Percentiles rank a stretch among this genome's conserved stretches.
phyloP scores from a whole-genome alignment of 1,140 invertebrate species.

The Drosophila sp. region DNA sequence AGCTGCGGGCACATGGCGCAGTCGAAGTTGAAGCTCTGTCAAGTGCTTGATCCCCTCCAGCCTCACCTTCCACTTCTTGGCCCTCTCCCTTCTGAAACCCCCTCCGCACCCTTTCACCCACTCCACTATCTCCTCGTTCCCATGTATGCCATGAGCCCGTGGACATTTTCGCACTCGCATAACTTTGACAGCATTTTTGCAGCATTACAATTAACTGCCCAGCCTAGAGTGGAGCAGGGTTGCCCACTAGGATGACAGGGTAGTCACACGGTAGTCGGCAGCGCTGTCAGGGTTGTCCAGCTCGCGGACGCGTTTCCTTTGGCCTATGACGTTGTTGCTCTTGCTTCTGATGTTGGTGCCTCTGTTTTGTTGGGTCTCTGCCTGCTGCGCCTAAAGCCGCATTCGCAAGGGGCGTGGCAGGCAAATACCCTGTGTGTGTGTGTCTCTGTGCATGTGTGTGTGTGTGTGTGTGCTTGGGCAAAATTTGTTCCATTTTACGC shows the following conservation, averaged over 20 bases:
- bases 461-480: conserved; percentile 24
- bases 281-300: conserved; percentile 6
- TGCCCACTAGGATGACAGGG: conserved; percentile 1
- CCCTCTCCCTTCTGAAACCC: background rate
- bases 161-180: conserved; percentile 79
- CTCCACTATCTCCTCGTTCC: background rate
- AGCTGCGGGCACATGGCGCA: conserved; percentile 4
- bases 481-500: conserved; percentile 82
- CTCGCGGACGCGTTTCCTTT: background rate
- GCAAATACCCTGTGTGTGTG: background rate
- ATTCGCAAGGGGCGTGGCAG: conserved; percentile 4
- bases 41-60: too few species aligned
- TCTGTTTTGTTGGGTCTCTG: conserved; percentile 9
- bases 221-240: background rate
- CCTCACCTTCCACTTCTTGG: background rate
- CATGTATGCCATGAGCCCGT: conserved; percentile 45
- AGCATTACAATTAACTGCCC: conserved; percentile 77
- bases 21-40: conserved; percentile 30
- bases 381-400: conserved; percentile 11
- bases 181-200: conserved; percentile 79
- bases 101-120: background rate
- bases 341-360: background rate
- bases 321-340: background rate
- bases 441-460: background rate
- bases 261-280: conserved; percentile 5